Evolutionary conservation across 2,113 vertebrate genomes (phyloP).

Genomic region (Sturnira hondurensis): DNA sequence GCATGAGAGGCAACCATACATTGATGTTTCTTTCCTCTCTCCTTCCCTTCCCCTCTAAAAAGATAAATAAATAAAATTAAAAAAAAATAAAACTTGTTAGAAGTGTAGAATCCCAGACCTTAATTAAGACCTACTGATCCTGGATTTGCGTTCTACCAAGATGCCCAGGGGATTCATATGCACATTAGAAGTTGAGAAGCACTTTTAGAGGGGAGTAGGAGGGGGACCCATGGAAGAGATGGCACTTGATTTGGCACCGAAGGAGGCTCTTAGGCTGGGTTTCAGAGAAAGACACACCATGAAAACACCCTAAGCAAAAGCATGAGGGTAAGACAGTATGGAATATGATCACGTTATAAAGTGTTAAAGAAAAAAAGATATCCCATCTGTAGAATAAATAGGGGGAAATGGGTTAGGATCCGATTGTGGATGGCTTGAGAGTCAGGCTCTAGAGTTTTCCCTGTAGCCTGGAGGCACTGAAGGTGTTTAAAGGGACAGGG

Average conservation of each 20-base stretch:
- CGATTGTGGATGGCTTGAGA: neutral
- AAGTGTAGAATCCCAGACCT: neutral
- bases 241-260: neutral
- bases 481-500: neutral
- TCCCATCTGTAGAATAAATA: neutral
- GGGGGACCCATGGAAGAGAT: neutral
- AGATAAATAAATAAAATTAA: too few relatives aligned
- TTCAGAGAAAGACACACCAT: neutral
- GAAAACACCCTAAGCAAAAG: neutral
- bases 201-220: neutral
- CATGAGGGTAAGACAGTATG: neutral
- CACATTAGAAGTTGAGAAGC: neutral
- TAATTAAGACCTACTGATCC: neutral
- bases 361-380: neutral
- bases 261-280: neutral
- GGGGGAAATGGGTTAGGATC: neutral
- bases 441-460: neutral
- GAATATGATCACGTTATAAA: neutral
- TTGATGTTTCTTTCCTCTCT: too few relatives aligned
- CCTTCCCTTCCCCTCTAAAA: too few relatives aligned
- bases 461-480: neutral
- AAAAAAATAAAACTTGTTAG: neutral
- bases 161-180: neutral
- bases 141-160: neutral
- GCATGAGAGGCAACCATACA: too few relatives aligned